Evolutionary conservation across 2,888 invertebrate genomes (phyloP), one percentile per base, ranked within the genome.

Genomic region (Drosophila anomalata): DNA sequence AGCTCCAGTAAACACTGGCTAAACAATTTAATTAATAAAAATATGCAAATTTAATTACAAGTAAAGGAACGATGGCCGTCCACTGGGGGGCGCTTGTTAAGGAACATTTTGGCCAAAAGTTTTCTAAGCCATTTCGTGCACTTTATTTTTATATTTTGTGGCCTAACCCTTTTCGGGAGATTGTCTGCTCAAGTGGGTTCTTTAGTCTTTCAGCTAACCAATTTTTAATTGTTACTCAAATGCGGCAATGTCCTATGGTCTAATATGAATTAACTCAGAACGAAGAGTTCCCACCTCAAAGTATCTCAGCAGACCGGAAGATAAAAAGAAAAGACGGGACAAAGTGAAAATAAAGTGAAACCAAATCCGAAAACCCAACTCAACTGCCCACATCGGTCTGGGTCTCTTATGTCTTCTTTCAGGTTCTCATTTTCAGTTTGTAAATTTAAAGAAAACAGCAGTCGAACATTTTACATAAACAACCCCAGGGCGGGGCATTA

Each of bases 1-100:
- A 68, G 58, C 48, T 71, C 33, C 53, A 65, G 77, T 52, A 77
- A 79, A 75, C 80, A 86, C 50, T 73, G 73, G 57, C 62, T 26
- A 57, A 87, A 87, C 81, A 88, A 74, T 85, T 88, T 81, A 77
- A 84, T 88, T 85, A 87, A 76, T 87, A 78, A 77, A 82, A 87
- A 84, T 87, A 88, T 88, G 85, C 79, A 84, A 85, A 88, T 85
- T 85, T 88, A 81, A 88, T 85, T 81, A 88, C 61, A 65, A 61
- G 61, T 54, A 61, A 56, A 76, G 76, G 76, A 74, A 20, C 24
- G 17, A 44, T 48, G 36, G 52, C 52, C 59, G 39, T 52, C 51
- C 36, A 29, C 8, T 14, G 26, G 22, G 39, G 31, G 29, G 0
- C 12, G 68, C 48, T 56, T 68, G 66, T 57, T 47, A 39, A 14